Base-by-base conservation (phyloP, 1,140 invertebrate genomes). In the Drosophila eugracilis region DNA sequence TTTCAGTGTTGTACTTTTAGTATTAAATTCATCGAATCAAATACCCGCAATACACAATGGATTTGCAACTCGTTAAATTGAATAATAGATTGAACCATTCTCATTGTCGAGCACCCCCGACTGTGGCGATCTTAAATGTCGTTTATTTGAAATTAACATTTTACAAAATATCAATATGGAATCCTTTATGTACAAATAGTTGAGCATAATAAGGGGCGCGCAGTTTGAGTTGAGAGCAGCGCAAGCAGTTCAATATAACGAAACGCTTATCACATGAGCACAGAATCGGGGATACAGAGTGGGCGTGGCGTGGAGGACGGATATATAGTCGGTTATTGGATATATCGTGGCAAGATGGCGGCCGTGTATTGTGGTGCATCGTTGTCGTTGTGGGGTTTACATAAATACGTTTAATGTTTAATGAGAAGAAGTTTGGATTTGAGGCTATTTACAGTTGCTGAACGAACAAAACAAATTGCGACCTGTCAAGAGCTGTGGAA, bases 361-460 rank as follows among this genome's bases (percentile, higher is more conserved):
- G 65, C 69, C 42, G 57, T n/a, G n/a, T n/a, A n/a, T n/a, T n/a
- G n/a, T 71, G 42, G 62, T 30, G 37, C 71, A 41, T 69, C 26
- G 41, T 45, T 71, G 26, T 67, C 57, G 37, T 41, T 42, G 65
- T 70, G 26, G 65, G 44, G 28, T 48, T 66, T 78, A 55, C 67
- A 89, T 83, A 89, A 89, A 89, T 84, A 84, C 60, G 76, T 84
- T 89, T 75, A 80, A 79, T 79, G 75, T 89, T 80, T 80, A 89
- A 84, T 89, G 76, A 79, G 76, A 89, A 80, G 49, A 80, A 76
- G 42, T 78, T 85, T 79, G 66, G 58, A 60, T 74, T 80, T 76
- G 75, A 63, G 83, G 83, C 83, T 86, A 86, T 86, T 78, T 86
- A 86, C 83, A 88, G 65, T 88, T 83, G 78, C 71, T 55, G 81